These are phyloP conservation scores for Unio delphinus DNA, from an alignment of 2,888 invertebrate species.

Conservation along the genomic window DNA sequence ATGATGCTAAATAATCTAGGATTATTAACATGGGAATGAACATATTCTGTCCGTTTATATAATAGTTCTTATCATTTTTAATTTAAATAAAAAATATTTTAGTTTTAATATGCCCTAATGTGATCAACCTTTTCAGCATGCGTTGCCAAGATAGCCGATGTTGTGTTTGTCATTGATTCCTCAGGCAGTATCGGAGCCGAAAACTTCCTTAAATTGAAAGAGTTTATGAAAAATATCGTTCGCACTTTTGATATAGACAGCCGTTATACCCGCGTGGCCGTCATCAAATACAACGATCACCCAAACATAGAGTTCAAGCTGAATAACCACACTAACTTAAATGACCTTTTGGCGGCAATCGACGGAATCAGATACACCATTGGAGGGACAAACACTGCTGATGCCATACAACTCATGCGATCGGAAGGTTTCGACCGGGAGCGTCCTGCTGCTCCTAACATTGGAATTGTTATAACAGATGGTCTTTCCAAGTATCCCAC, in stretches of 20 bases:
- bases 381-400: conserved; percentile 50
- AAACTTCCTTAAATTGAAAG: conserved; percentile 21
- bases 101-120: too few relatives aligned
- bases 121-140: conserved; percentile 19
- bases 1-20: too few relatives aligned
- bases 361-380: conserved; percentile 28
- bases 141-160: conserved; percentile 24
- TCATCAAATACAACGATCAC: conserved; percentile 38
- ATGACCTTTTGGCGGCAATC: conserved; percentile 37
- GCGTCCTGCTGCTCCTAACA: conserved; percentile 26
- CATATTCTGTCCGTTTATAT: too few relatives aligned
- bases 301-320: conserved; percentile 43
- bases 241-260: conserved; percentile 20
- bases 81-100: too few relatives aligned
- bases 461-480: conserved; percentile 33
- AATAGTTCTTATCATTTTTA: too few relatives aligned
- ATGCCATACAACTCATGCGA: conserved; percentile 44
- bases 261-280: conserved; percentile 19
- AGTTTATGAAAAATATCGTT: conserved; percentile 26
- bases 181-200: conserved; percentile 31
- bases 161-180: conserved; percentile 28
- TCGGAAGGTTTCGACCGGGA: conserved; percentile 31
- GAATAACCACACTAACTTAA: conserved; percentile 23
- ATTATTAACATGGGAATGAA: too few relatives aligned
- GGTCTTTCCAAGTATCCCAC: conserved; percentile 31